These are phyloP conservation scores for Sphaerophoria rueppellii DNA, from an alignment of 2,888 invertebrate species.

Conservation along the genomic window DNA sequence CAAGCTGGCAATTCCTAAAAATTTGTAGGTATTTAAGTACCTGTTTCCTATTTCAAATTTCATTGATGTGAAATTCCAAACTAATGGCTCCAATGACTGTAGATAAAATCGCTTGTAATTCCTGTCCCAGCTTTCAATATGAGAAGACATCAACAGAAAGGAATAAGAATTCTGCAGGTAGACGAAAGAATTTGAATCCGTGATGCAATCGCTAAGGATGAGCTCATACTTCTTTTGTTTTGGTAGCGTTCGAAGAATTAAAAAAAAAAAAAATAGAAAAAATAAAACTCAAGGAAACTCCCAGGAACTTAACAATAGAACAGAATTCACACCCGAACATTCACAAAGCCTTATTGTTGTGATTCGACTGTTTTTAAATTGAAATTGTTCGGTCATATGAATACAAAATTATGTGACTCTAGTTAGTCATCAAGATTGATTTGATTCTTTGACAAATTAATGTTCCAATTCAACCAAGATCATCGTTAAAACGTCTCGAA, in stretches of 20 bases:
- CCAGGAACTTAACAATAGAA: background rate
- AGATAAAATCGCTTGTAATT: background rate
- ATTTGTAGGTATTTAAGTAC: background rate
- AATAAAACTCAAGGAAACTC: slow-evolving; percentile 24
- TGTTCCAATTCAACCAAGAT: no score
- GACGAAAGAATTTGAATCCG: slow-evolving; percentile 35
- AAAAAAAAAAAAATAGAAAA: background rate
- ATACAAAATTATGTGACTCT: no score
- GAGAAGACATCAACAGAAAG: background rate
- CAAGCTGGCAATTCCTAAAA: background rate
- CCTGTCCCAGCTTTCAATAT: no score
- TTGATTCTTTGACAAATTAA: no score
- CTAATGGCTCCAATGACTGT: background rate
- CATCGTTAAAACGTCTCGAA: no score
- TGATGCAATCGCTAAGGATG: slow-evolving; percentile 52
- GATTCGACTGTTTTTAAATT: background rate
- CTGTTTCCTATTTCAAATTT: background rate
- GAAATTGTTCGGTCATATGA: no score
- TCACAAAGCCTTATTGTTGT: background rate
- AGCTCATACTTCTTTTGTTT: slow-evolving; percentile 53
- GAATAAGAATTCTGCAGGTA: slow-evolving; percentile 49
- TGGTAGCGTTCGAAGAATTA: background rate
- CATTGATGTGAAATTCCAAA: slow-evolving; percentile 4
- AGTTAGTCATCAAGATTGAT: no score
- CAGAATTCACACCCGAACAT: background rate